Percentiles rank a stretch among this genome's conserved stretches.
These are phyloP conservation scores for Ophthalmolycus amberensis DNA, from an alignment of 2,113 vertebrate species.

Conservation along the genomic window DNA sequence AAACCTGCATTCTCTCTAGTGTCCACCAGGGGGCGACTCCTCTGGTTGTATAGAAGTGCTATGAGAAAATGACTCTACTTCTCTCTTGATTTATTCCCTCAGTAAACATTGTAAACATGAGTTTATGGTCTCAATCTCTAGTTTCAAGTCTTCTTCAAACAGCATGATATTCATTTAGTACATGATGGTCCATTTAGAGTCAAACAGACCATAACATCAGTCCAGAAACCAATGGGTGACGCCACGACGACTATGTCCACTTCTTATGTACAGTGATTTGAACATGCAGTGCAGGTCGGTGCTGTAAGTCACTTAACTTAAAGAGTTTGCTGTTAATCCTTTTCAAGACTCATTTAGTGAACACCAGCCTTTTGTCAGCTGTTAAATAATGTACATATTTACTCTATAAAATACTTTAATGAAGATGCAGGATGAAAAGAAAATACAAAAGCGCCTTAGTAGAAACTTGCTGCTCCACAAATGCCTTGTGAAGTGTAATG, in stretches of 20 bases:
- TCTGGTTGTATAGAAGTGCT: too few species aligned
- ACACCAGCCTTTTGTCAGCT: constrained; percentile 14
- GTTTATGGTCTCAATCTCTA: background rate
- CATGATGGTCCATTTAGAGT: too few species aligned
- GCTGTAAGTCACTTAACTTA: constrained; percentile 11
- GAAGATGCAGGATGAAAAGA: background rate
- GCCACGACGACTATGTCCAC: too few species aligned
- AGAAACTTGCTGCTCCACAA: constrained; percentile 19
- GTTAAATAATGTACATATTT: constrained; percentile 35
- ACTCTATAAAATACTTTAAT: constrained; percentile 45
- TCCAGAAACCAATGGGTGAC: too few species aligned
- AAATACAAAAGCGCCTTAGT: background rate
- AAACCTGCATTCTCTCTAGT: too few species aligned
- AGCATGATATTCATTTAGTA: too few species aligned
- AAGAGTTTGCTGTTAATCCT: constrained; percentile 3
- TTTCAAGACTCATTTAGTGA: constrained; percentile 6
- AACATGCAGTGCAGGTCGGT: constrained; percentile 18
- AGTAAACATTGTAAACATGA: too few species aligned
- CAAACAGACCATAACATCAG: too few species aligned
- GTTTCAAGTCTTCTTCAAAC: background rate
- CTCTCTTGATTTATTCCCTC: too few species aligned
- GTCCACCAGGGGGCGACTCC: too few species aligned
- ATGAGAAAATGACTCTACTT: too few species aligned
- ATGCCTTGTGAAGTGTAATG: constrained; percentile 38
- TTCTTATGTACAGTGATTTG: too few species aligned